A percentile compares a stretch with the other conserved stretches of the same genome.
Evolutionary conservation across 1,140 invertebrate species (phyloP).

Genomic region (Drosophila obscura): DNA sequence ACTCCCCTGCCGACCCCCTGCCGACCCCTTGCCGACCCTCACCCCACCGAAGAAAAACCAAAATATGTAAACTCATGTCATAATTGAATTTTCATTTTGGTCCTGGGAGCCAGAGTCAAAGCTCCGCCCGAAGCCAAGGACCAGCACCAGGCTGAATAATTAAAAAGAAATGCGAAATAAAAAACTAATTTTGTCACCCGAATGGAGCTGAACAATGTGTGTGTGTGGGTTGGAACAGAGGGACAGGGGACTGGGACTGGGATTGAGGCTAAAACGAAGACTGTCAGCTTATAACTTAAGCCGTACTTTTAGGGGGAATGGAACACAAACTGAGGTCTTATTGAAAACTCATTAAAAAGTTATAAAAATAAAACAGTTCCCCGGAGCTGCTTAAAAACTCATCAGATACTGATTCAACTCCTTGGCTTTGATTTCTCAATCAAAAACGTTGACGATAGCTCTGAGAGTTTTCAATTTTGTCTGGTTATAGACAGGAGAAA

Average conservation of each 20-base stretch:
- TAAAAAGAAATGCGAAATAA: constrained; percentile 59
- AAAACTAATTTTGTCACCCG: constrained; percentile 66
- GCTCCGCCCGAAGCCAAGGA: constrained; percentile 11
- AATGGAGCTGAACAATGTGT: constrained; percentile 14
- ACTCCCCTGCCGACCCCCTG: too few species aligned
- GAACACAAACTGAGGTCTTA: constrained; percentile 12
- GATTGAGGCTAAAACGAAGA: not conserved
- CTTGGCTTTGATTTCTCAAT: not conserved
- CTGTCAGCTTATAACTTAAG: constrained; percentile 48
- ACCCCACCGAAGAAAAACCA: not conserved
- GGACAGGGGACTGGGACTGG: not conserved
- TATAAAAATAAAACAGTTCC: constrained; percentile 44
- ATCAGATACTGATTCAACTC: constrained; percentile 4
- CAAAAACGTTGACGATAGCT: not conserved
- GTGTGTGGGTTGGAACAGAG: not conserved
- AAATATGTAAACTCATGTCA: constrained; percentile 66
- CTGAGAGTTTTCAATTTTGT: too few species aligned
- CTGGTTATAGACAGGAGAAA: too few species aligned
- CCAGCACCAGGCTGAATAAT: constrained; percentile 41
- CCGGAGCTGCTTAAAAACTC: constrained; percentile 7
- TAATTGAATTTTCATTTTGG: constrained; percentile 75
- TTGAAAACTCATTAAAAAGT: constrained; percentile 76
- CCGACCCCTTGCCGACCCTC: too few species aligned
- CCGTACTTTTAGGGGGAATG: constrained; percentile 1
- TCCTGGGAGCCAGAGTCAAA: constrained; percentile 15